These are phyloP conservation scores for Stegodyphus mimosarum DNA, from an alignment of 1,140 invertebrate species.

Conservation along the genomic window DNA sequence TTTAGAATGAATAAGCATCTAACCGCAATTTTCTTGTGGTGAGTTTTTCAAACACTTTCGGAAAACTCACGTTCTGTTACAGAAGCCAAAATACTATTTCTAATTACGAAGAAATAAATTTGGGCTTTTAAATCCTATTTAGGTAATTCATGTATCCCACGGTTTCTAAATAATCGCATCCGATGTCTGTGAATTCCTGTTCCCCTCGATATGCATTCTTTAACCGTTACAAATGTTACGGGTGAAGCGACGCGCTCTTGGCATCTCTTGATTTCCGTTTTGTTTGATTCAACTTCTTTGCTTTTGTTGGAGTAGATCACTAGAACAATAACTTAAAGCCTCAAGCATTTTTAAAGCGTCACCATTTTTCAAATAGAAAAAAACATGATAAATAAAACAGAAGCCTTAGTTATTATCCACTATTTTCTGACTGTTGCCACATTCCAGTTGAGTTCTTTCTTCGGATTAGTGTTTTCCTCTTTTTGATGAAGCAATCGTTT, in stretches of 20 bases:
- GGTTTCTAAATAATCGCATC: too few species aligned
- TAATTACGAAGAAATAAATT: too few species aligned
- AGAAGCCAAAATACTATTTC: too few species aligned
- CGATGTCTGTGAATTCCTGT: background rate
- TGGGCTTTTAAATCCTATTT: too few species aligned
- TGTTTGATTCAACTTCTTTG: background rate
- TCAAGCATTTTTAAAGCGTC: slow-evolving; percentile 10
- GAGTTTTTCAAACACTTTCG: too few species aligned
- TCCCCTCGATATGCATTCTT: background rate
- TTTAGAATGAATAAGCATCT: too few species aligned
- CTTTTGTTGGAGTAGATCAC: slow-evolving; percentile 24
- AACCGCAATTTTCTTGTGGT: too few species aligned
- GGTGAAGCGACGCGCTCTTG: slow-evolving; percentile 9
- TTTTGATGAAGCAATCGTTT: background rate
- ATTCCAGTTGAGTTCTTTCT: background rate
- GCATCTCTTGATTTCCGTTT: slow-evolving; percentile 41
- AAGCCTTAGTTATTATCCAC: slow-evolving; percentile 24
- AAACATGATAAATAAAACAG: background rate
- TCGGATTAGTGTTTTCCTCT: background rate
- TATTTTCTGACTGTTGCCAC: background rate
- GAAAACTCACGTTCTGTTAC: too few species aligned
- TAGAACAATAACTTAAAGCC: slow-evolving; percentile 32
- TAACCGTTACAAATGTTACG: slow-evolving; percentile 39
- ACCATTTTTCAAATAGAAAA: slow-evolving; percentile 18
- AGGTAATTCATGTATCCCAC: too few species aligned